Evolutionary conservation across 2,888 invertebrate species (phyloP), one percentile per base, ranked within the genome.

Genomic region (Siphonodentalium dalli): DNA sequence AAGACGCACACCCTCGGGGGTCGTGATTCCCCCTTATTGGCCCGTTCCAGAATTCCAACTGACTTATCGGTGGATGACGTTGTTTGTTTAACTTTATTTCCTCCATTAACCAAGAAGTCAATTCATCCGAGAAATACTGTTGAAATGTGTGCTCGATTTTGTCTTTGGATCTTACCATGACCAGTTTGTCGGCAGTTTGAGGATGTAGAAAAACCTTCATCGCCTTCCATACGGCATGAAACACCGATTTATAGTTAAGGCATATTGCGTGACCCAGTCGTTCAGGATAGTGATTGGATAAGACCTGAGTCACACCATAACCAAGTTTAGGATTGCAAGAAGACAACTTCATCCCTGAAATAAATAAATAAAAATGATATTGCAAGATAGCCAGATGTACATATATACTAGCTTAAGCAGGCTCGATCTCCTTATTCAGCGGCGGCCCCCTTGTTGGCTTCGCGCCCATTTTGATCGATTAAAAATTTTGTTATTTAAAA

Each of bases 271-370:
- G 50, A 5, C 79, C 80, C 9, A 80, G 71, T n/a, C 75, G 58
- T 58, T 79, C 80, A n/a, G 80, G 80, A 53, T 80, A 80, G 52
- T 74, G 74, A 51, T 72, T 74, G 24, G 77, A 66, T 47, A 79
- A 54, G 1, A 76, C 54, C 53, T 75, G 75, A 9, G 72, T 67
- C 15, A 73, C 67, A 6, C 70, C 73, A 43, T 72, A 74, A 5
- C 75, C 80, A 9, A 79, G 63, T 48, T 68, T 71, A 2, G 80
- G 80, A 56, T 78, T 78, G 58, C 79, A 79, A 1, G 70, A 60
- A 15, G 71, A 68, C 7, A 79, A 51, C 5, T 72, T 72, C 73
- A 80, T 75, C 8, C 79, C 80, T 79, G 62, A 6, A 65, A 51
- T 13, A 24, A 23, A 38, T 2, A 31, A 27, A 42, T 8, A 33